Base-by-base conservation (phyloP, 1,140 invertebrate species). In the Episyrphus balteatus region DNA sequence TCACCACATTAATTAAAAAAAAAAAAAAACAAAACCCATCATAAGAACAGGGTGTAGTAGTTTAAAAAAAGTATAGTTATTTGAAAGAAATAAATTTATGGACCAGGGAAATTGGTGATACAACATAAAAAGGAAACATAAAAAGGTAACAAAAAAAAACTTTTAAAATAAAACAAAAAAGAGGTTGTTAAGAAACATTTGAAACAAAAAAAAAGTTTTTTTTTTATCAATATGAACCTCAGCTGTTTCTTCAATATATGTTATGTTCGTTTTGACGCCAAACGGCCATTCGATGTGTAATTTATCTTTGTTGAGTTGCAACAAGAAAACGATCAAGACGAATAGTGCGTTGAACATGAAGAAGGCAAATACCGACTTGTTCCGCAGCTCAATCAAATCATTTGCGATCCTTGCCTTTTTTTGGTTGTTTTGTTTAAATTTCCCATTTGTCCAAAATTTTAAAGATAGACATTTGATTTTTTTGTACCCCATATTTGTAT, bases 341-440 rank as follows among this genome's bases (percentile, higher is more conserved):
- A 98, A 98, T 62, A 98, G 83, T 71, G 93, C 89, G 81, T 99
- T 99, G 76, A 96, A 86, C 91, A 99, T 97, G 76, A 97, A 88
- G 83, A 97, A 98, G 59, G 90, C 90, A 72, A 97, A 96, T 50
- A 95, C 91, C 57, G 90, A 88, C 73, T 94, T 94, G 81, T 96
- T 97, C 58, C 93, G 79, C 58, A 97, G 79, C 61, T 93, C 90
- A 66, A 86, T 83, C 68, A 98, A 77, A 71, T 94, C 92, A 57
- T 75, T 73, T 61, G 86, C 86, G 57, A 94, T 86, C 60, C 87
- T 79, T 66, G 81, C 84, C 85, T 95, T 79, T 73, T 46, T 44
- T 17, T 36, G n/a, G 19, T 11, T 31, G 13, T 37, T 48, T n/a
- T 32, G 34, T 42, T 18, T 14, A 10, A 14, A 14, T 8, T 18